Percentiles rank a stretch among this genome's conserved stretches.
phyloP scores from a whole-genome alignment of 2,797 vertebrate species.

The Gymnoscopelus braueri region DNA sequence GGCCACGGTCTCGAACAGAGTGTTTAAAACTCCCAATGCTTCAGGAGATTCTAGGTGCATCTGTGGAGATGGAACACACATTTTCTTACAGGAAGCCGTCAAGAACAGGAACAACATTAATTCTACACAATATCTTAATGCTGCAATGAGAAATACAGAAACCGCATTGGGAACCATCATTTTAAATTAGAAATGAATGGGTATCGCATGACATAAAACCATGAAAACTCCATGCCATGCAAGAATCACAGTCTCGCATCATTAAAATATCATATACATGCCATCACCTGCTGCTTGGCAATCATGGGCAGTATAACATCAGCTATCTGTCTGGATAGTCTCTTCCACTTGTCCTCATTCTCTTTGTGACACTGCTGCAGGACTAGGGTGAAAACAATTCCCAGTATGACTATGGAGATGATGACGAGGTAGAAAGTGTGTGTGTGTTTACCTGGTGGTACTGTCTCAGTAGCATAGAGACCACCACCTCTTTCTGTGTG shows the following conservation, averaged over 20 bases:
- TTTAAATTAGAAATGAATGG: too few species aligned
- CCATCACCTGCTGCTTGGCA: conserved; percentile 91
- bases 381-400: conserved; percentile 74
- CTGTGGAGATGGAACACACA: conserved; percentile 68
- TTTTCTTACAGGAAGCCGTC: neutral
- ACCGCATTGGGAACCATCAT: too few species aligned
- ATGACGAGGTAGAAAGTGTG: too few species aligned
- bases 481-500: conserved; percentile 97
- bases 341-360: conserved; percentile 97
- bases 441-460: conserved; percentile 89
- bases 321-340: conserved; percentile 93
- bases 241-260: too few species aligned
- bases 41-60: conserved; percentile 97
- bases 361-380: conserved; percentile 98
- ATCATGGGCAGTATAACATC: conserved; percentile 97
- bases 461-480: conserved; percentile 95
- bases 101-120: neutral
- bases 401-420: too few species aligned
- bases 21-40: conserved; percentile 94
- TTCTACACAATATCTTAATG: too few species aligned
- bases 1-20: conserved; percentile 95
- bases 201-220: too few species aligned
- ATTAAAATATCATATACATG: too few species aligned
- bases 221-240: too few species aligned
- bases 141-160: too few species aligned